Evolutionary conservation across 2,888 invertebrate genomes (phyloP), one percentile per base, ranked within the genome.

Genomic region (Allophyes oxyacanthae): DNA sequence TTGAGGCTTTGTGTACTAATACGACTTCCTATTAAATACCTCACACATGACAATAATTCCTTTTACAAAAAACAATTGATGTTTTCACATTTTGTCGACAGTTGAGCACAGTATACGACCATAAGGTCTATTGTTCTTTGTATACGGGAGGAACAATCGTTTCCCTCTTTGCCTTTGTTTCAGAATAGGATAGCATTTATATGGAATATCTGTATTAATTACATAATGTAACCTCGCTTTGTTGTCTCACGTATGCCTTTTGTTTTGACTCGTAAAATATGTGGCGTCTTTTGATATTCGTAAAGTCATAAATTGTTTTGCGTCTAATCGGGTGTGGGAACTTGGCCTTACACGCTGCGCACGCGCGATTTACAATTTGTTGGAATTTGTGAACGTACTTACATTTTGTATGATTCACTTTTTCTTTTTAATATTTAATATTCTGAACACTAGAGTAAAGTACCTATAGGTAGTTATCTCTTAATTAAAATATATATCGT

Each of bases 111-210:
- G 25, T 36, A 53, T 46, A 53, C 14, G 40, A 20, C 14, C 45
- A 59, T 68, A 57, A 54, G 60, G 54, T 14, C 52, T 28, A 74
- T 74, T 74, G 71, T 74, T 59, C 64, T 58, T 59, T 66, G 58
- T 50, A 51, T 25, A 43, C 37, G 34, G 49, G 28, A 59, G 36
- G 36, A 62, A 73, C 61, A 67, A 67, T 67, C 43, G 40, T 43
- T 48, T 43, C 37, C 52, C 55, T 60, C 43, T 62, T 48, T 32
- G 42, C 56, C 45, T 62, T 70, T 63, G 63, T 66, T 56, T 50
- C 36, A 15, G 36, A 41, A 52, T 52, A 56, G 50, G 30, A 37
- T 37, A 55, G 36, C 51, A 41, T 56, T 52, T 44, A 44, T 58
- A 63, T 51, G 37, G 37, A 45, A 55, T 63, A 63, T 61, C 52